Conservation (phyloP, 2,797 vertebrate genomes). For the Falco biarmicus region DNA sequence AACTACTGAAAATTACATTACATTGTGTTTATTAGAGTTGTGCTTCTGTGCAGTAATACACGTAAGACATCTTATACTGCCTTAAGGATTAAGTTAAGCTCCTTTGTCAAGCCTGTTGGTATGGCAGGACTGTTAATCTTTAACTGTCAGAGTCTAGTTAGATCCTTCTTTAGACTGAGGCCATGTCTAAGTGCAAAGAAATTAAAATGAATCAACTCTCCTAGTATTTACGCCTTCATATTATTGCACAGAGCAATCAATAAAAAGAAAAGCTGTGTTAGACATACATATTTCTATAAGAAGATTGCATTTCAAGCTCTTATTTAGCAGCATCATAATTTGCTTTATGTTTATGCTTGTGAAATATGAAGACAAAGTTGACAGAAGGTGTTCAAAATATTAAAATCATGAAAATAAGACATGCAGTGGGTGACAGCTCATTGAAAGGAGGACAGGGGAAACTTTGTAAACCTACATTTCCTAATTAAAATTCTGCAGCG, state of each 20-base stretch:
- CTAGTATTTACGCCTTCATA: conserved; percentile 52
- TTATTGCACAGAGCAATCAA: conserved; percentile 55
- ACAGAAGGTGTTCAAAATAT: conserved; percentile 31
- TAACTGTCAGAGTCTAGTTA: conserved; percentile 51
- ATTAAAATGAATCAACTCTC: conserved; percentile 40
- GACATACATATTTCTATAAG: conserved; percentile 14
- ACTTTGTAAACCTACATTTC: conserved; percentile 34
- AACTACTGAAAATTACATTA: conserved; percentile 43
- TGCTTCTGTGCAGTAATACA: conserved; percentile 44
- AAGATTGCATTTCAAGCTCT: conserved; percentile 33
- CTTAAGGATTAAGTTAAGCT: conserved; percentile 68
- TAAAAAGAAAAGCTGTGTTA: conserved; percentile 30
- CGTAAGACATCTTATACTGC: conserved; percentile 36
- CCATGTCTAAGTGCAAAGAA: conserved; percentile 59
- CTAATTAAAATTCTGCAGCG: conserved; percentile 67
- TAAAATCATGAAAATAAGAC: conserved; percentile 58
- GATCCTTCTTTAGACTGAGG: conserved; percentile 45
- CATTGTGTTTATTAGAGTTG: conserved; percentile 62
- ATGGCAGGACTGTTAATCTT: conserved; percentile 63
- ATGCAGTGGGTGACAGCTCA: conserved; percentile 28
- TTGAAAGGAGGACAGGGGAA: conserved; percentile 45
- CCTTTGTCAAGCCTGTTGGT: conserved; percentile 60
- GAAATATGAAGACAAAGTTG: conserved; percentile 58
- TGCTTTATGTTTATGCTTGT: conserved; percentile 60
- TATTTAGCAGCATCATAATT: conserved; percentile 39